phyloP scores from a whole-genome alignment of 2,888 invertebrate genomes.

The Calameuta idolon region DNA sequence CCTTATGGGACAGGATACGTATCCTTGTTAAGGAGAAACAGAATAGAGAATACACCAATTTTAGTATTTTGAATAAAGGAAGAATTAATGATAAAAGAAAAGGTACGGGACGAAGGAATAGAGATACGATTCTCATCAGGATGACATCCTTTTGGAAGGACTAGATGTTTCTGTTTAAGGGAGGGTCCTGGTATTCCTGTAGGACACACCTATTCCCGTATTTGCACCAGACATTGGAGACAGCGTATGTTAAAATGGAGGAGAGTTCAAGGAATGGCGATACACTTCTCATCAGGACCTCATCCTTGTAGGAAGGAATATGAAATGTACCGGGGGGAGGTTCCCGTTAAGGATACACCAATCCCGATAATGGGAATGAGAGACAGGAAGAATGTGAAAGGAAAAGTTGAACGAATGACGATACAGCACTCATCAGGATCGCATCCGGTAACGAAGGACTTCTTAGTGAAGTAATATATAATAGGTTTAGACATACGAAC shows the following conservation, averaged over 20 bases:
- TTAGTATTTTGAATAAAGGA: background rate
- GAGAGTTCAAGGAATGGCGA: background rate
- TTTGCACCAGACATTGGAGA: background rate
- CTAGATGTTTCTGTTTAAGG: background rate
- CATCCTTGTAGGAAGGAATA: slow-evolving; percentile 16
- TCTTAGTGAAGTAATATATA: background rate
- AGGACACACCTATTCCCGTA: background rate
- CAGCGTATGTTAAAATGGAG: background rate
- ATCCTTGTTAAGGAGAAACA: slow-evolving; percentile 19
- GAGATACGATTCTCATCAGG: slow-evolving; percentile 10
- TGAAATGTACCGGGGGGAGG: background rate
- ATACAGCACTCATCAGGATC: slow-evolving; percentile 52
- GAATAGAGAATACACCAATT: slow-evolving; percentile 15
- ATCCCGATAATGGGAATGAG: background rate
- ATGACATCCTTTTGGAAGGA: background rate
- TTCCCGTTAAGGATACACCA: background rate
- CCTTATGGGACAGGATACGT: slow-evolving; percentile 2
- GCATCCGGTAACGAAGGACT: slow-evolving; percentile 30
- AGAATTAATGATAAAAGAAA: slow-evolving; percentile 5
- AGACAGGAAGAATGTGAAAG: background rate
- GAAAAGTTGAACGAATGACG: slow-evolving; percentile 43
- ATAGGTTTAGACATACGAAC: background rate
- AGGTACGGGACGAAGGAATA: slow-evolving; percentile 9
- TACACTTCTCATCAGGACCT: slow-evolving; percentile 22
- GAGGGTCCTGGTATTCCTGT: background rate